These are phyloP conservation scores for Caerostris darwini DNA, from an alignment of 1,140 invertebrate genomes.

Conservation along the genomic window DNA sequence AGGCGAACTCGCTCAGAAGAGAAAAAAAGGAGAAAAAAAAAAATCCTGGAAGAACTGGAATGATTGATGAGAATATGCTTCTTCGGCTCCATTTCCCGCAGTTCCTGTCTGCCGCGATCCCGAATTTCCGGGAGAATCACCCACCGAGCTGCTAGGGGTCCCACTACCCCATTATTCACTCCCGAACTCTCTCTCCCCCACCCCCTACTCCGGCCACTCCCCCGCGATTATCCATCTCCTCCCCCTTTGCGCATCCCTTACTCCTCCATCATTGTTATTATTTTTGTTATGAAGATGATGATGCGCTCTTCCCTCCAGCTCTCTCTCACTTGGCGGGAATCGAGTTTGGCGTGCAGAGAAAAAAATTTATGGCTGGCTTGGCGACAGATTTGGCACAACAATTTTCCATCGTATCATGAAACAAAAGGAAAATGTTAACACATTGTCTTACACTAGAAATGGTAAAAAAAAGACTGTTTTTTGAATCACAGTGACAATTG, in stretches of 20 bases:
- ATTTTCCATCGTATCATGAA: too few relatives aligned
- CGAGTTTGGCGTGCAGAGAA: neutral
- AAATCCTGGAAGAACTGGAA: neutral
- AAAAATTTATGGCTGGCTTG: neutral
- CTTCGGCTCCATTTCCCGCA: constrained; percentile 78
- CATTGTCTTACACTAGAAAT: too few relatives aligned
- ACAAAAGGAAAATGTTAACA: too few relatives aligned
- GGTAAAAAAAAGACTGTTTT: too few relatives aligned
- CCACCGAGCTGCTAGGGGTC: constrained; percentile 58
- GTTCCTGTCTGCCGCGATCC: constrained; percentile 78
- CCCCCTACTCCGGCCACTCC: neutral
- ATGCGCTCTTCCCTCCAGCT: neutral
- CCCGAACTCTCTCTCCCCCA: neutral
- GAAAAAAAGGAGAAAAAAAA: constrained; percentile 22
- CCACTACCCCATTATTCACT: constrained; percentile 48
- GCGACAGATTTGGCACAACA: neutral
- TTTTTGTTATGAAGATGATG: constrained; percentile 14
- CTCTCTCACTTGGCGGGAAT: neutral
- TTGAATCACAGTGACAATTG: too few relatives aligned
- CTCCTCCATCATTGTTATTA: neutral
- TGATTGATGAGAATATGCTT: constrained; percentile 78
- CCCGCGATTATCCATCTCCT: constrained; percentile 14
- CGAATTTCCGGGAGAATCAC: constrained; percentile 77
- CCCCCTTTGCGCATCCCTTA: neutral
- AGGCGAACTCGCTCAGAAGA: neutral